phyloP scores from a whole-genome alignment of 2,888 invertebrate species.

The Torymus tubicola region DNA sequence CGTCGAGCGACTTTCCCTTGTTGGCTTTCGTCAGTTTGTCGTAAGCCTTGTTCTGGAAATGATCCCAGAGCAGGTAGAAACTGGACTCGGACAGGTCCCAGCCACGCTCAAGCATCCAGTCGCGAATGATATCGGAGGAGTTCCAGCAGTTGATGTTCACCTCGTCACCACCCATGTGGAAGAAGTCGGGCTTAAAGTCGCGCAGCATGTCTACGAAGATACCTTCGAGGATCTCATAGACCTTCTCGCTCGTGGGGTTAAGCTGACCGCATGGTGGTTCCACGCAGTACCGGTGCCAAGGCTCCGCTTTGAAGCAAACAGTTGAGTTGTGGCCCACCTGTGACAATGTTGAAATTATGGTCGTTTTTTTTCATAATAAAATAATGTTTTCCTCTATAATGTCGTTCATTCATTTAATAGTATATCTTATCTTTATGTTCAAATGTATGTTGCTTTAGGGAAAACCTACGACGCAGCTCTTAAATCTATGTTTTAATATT shows the following conservation, averaged over 20 bases:
- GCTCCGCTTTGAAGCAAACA: slow-evolving; percentile 80
- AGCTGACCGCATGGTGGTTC: slow-evolving; percentile 92
- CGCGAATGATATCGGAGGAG: slow-evolving; percentile 81
- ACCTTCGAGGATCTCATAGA: slow-evolving; percentile 84
- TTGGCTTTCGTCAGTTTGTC: slow-evolving; percentile 79
- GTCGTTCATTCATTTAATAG: no score
- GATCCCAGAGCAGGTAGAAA: slow-evolving; percentile 70
- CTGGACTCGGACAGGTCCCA: slow-evolving; percentile 79
- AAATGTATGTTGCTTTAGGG: no score
- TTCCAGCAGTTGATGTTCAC: slow-evolving; percentile 87
- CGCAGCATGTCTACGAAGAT: slow-evolving; percentile 87
- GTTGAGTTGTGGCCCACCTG: slow-evolving; percentile 70
- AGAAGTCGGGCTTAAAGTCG: slow-evolving; percentile 85
- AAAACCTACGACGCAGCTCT: no score
- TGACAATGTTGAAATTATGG: slow-evolving; percentile 9
- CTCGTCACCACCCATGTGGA: slow-evolving; percentile 94
- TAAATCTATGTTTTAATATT: no score
- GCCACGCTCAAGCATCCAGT: slow-evolving; percentile 83
- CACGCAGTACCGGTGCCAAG: slow-evolving; percentile 85
- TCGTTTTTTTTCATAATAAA: slow-evolving; percentile 6
- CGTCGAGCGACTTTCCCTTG: slow-evolving; percentile 79
- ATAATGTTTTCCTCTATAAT: background rate
- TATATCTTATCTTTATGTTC: no score
- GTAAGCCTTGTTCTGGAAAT: slow-evolving; percentile 84
- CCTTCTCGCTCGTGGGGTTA: slow-evolving; percentile 83